phyloP scores from a whole-genome alignment of 1,140 invertebrate genomes.

The Aleiodes sp. region DNA sequence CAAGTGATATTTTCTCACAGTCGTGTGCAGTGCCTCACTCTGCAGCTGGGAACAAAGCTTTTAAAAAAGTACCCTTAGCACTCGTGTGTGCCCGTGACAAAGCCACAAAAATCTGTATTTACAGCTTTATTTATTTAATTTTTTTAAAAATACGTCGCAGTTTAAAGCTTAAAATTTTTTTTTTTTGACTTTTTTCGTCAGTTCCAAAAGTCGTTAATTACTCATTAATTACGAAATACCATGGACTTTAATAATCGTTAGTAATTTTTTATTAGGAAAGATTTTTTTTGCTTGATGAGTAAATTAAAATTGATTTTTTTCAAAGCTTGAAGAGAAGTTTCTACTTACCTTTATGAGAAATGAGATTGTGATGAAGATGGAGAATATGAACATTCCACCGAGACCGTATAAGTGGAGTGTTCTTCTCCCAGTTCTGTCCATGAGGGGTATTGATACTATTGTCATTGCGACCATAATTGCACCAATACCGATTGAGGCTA shows the following conservation, averaged over 20 bases:
- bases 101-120: slow-evolving; percentile 49
- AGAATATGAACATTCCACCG: slow-evolving; percentile 97
- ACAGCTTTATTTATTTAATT: slow-evolving; percentile 40
- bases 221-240: no score
- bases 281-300: not conserved
- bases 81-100: slow-evolving; percentile 54
- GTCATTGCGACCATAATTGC: slow-evolving; percentile 98
- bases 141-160: not conserved
- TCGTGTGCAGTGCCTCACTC: slow-evolving; percentile 59
- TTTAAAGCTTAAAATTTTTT: no score
- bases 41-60: slow-evolving; percentile 63
- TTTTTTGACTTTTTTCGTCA: not conserved
- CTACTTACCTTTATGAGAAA: slow-evolving; percentile 87
- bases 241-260: no score
- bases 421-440: slow-evolving; percentile 92
- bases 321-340: not conserved
- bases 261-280: no score
- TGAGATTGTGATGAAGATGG: slow-evolving; percentile 96
- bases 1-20: slow-evolving; percentile 56
- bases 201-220: no score
- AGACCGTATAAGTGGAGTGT: slow-evolving; percentile 95
- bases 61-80: slow-evolving; percentile 53
- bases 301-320: slow-evolving; percentile 1
- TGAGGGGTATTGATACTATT: slow-evolving; percentile 93
- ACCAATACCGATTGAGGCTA: slow-evolving; percentile 96